Evolutionary conservation across 2,888 invertebrate species (phyloP).

Genomic region (Catocala nupta): DNA sequence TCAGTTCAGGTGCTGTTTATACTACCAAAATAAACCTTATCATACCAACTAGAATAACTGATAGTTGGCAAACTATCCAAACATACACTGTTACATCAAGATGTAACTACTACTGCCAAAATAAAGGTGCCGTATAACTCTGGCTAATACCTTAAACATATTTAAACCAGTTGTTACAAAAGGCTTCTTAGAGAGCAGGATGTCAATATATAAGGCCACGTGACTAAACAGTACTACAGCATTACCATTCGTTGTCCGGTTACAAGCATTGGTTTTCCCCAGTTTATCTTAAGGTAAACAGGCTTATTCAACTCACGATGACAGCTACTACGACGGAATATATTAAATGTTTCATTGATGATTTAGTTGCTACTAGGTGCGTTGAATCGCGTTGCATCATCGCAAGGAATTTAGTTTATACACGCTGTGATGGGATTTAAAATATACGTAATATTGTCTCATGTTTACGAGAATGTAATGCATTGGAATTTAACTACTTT

Average conservation of each 20-base stretch:
- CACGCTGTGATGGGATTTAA: neutral
- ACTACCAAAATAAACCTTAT: no score
- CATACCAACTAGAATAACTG: no score
- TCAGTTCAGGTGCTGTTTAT: no score
- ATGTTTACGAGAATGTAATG: no score
- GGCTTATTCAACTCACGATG: slow-evolving; percentile 32
- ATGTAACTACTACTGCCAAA: no score
- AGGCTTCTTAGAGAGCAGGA: neutral
- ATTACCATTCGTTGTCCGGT: slow-evolving; percentile 47
- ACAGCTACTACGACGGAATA: slow-evolving; percentile 24
- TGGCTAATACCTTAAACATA: no score
- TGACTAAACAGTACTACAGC: slow-evolving; percentile 45
- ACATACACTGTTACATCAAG: no score
- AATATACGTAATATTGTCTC: no score
- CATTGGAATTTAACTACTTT: no score
- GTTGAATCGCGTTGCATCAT: neutral
- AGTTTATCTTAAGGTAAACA: slow-evolving; percentile 41
- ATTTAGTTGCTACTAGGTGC: neutral
- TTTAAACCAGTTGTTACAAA: no score
- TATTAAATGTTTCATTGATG: slow-evolving; percentile 5
- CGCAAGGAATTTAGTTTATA: neutral
- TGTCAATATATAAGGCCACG: slow-evolving; percentile 31
- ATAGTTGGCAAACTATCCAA: no score
- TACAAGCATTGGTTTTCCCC: slow-evolving; percentile 56
- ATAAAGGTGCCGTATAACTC: no score